Conservation (phyloP, 2,797 vertebrate genomes). For the Euphonia xanthogaster region DNA sequence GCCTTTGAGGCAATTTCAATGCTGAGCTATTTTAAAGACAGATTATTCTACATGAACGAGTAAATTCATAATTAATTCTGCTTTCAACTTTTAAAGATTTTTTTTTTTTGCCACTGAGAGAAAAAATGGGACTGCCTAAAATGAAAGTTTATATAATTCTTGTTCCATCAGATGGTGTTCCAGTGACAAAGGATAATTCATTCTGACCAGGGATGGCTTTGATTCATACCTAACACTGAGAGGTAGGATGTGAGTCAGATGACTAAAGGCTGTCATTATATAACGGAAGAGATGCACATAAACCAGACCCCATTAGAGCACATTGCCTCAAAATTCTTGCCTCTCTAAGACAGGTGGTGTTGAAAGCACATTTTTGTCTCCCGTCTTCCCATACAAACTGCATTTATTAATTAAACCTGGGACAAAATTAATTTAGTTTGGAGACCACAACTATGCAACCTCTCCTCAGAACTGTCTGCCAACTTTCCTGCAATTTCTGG, state of each 20-base stretch:
- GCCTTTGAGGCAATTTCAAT: conserved; percentile 68
- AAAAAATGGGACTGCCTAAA: not conserved
- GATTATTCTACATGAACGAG: conserved; percentile 67
- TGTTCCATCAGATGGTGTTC: not conserved
- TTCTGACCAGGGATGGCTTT: conserved; percentile 24
- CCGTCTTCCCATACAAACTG: not conserved
- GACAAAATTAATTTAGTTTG: not conserved
- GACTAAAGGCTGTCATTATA: conserved; percentile 3
- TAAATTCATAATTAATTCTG: conserved; percentile 67
- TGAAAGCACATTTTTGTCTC: not conserved
- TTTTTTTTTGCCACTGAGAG: not conserved
- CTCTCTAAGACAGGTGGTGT: not conserved
- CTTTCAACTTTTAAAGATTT: conserved; percentile 39
- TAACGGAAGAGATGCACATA: not conserved
- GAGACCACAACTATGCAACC: not conserved
- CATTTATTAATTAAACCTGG: not conserved
- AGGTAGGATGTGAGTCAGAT: conserved; percentile 4
- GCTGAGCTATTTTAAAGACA: conserved; percentile 66
- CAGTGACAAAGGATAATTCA: not conserved
- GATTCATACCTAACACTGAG: not conserved
- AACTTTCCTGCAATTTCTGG: not conserved
- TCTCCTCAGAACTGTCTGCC: not conserved
- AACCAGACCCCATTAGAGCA: not conserved
- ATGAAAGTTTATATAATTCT: not conserved
- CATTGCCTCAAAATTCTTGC: not conserved